Evolutionary conservation across 2,113 vertebrate genomes (phyloP).

Genomic region (Serinus canaria): DNA sequence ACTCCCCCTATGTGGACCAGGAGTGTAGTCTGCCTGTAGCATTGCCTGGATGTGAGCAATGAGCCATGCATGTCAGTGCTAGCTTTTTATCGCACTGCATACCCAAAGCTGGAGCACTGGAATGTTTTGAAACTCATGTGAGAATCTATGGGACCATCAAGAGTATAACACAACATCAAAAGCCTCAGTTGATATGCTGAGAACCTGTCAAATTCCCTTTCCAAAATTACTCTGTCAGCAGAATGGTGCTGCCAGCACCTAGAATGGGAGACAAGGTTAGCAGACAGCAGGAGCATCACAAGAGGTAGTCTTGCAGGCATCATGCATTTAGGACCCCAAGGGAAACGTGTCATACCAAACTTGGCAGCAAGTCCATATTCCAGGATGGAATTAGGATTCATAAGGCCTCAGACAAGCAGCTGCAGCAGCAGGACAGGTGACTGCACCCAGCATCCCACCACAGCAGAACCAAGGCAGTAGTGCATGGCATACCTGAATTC

Average conservation of each 20-base stretch:
- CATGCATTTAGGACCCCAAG: background rate
- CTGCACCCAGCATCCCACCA: background rate
- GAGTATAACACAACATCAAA: background rate
- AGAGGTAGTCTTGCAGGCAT: background rate
- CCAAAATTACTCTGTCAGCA: background rate
- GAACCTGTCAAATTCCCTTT: background rate
- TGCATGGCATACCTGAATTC: background rate
- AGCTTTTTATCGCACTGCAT: background rate
- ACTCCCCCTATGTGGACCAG: background rate
- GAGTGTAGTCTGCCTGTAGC: background rate
- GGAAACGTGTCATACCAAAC: background rate
- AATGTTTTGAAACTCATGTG: background rate
- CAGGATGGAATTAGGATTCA: background rate
- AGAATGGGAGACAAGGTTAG: background rate
- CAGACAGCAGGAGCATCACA: background rate
- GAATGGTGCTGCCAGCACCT: background rate
- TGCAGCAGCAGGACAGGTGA: background rate
- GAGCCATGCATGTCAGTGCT: background rate
- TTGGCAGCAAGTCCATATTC: fast-evolving
- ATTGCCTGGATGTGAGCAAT: background rate
- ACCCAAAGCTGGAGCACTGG: background rate
- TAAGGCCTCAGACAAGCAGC: background rate
- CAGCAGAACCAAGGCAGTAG: background rate
- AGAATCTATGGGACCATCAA: background rate
- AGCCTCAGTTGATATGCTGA: fast-evolving